Evolutionary conservation across 2,888 invertebrate genomes (phyloP).

Genomic region (Spodoptera picta): DNA sequence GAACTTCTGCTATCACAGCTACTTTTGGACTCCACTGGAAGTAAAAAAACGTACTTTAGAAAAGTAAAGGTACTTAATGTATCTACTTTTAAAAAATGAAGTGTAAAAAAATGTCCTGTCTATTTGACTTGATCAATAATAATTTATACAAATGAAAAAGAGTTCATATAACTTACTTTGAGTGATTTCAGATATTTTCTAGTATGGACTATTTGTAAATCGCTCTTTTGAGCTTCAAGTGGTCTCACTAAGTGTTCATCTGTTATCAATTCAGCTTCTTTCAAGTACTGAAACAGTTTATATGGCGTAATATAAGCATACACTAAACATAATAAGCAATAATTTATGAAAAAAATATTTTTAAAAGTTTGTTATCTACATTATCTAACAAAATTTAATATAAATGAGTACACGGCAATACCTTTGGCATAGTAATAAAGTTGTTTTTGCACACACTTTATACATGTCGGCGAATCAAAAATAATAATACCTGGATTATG

Average conservation of each 20-base stretch:
- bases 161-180: slow-evolving; percentile 84
- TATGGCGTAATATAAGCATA: too few relatives aligned
- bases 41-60: slow-evolving; percentile 13
- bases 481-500: slow-evolving; percentile 89
- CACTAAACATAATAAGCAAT: slow-evolving; percentile 1
- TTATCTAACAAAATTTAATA: too few relatives aligned
- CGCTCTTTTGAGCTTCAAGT: slow-evolving; percentile 91
- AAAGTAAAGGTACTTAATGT: too few relatives aligned
- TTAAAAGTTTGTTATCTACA: too few relatives aligned
- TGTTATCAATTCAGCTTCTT: slow-evolving; percentile 89
- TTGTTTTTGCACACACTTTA: not conserved
- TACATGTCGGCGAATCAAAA: not conserved
- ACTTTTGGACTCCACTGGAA: slow-evolving; percentile 94
- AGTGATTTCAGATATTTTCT: slow-evolving; percentile 92
- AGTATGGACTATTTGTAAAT: slow-evolving; percentile 93
- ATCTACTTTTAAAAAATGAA: too few relatives aligned
- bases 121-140: too few relatives aligned
- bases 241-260: slow-evolving; percentile 91
- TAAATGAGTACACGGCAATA: not conserved
- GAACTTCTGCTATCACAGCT: slow-evolving; percentile 94
- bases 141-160: too few relatives aligned
- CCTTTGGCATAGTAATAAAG: not conserved
- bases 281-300: slow-evolving; percentile 82
- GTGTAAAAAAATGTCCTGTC: too few relatives aligned
- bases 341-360: too few relatives aligned